A percentile compares a stretch with the other conserved stretches of the same genome.
Evolutionary conservation across 2,113 vertebrate genomes (phyloP).

Genomic region (Rhipidura dahli): DNA sequence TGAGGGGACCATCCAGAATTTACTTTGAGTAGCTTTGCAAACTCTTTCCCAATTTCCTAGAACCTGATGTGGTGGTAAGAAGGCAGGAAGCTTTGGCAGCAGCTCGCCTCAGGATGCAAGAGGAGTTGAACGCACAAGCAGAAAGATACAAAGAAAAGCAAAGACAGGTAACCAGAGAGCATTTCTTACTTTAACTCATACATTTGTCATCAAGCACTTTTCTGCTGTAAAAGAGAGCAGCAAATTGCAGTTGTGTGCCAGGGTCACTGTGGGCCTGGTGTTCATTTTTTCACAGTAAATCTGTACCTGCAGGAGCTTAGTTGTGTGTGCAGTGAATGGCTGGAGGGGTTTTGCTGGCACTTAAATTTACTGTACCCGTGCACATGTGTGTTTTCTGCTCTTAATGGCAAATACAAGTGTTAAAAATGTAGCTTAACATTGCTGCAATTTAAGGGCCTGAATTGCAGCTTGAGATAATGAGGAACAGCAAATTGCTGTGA

Average conservation of each 20-base stretch:
- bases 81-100: constrained; percentile 87
- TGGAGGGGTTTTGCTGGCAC: neutral
- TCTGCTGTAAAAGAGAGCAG: neutral
- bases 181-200: neutral
- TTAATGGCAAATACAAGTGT: neutral
- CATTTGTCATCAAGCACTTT: neutral
- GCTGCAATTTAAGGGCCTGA: neutral
- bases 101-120: constrained; percentile 87
- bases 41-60: constrained; percentile 55
- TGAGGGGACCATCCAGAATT: neutral
- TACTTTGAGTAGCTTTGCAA: neutral
- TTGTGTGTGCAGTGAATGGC: neutral
- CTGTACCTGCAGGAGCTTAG: neutral
- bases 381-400: neutral
- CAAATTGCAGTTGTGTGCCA: neutral
- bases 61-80: constrained; percentile 74
- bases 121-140: constrained; percentile 85
- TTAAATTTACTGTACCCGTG: neutral
- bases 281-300: neutral
- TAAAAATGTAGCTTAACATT: neutral
- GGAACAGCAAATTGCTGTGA: neutral
- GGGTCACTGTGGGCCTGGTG: neutral
- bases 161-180: constrained; percentile 73
- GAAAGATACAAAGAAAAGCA: constrained; percentile 87
- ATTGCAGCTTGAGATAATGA: neutral